phyloP scores from a whole-genome alignment of 1,140 invertebrate species.

The Schlechtendalia chinensis region DNA sequence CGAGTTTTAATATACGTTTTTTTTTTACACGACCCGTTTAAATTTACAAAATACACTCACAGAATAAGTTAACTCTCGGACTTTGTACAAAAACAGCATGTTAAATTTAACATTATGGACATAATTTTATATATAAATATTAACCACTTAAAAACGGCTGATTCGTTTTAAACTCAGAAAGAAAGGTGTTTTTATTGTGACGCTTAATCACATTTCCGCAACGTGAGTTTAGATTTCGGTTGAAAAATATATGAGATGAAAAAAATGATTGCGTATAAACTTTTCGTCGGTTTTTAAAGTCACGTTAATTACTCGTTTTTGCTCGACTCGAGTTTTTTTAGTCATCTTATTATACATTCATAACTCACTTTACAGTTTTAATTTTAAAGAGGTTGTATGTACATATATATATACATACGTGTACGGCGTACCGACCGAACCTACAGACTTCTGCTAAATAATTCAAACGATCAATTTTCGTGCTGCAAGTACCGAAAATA shows the following conservation, averaged over 20 bases:
- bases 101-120: conserved; percentile 17
- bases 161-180: background rate
- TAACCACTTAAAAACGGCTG: background rate
- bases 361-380: conserved; percentile 10
- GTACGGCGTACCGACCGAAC: background rate
- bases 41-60: background rate
- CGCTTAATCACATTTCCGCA: background rate
- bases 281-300: conserved; percentile 4
- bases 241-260: conserved; percentile 33
- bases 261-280: conserved; percentile 18
- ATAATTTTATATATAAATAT: background rate
- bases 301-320: conserved; percentile 19
- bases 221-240: background rate
- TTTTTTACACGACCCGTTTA: background rate
- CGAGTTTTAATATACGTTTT: background rate
- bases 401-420: background rate
- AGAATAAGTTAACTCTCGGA: background rate
- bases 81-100: background rate
- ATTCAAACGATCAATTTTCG: background rate
- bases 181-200: conserved; percentile 14
- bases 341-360: conserved; percentile 9
- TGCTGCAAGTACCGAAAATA: background rate
- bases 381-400: conserved; percentile 17
- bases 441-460: background rate
- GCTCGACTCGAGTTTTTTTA: conserved; percentile 32